phyloP scores from a whole-genome alignment of 2,888 invertebrate species.

The Spodoptera exigua region DNA sequence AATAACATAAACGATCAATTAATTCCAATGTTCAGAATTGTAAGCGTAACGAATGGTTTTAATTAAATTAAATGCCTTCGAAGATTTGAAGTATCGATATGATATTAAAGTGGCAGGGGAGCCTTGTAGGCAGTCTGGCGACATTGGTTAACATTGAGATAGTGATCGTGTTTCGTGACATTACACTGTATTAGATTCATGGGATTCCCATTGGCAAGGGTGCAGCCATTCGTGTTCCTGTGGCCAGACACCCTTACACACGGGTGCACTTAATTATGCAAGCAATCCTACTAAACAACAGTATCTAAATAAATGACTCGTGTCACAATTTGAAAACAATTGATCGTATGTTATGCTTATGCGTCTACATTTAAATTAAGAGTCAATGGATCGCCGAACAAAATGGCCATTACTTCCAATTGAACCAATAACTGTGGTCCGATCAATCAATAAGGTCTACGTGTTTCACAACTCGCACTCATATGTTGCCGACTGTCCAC shows the following conservation, averaged over 20 bases:
- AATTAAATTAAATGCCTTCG: conserved; percentile 30
- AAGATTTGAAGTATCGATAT: conserved; percentile 22
- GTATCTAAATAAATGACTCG: conserved; percentile 22
- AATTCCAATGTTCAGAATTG: no score
- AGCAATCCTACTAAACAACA: conserved; percentile 25
- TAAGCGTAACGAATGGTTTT: conserved; percentile 14
- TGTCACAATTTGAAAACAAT: conserved; percentile 45
- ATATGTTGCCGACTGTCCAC: neutral
- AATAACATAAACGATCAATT: no score
- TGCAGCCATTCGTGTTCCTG: conserved; percentile 21
- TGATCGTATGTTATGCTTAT: conserved; percentile 45
- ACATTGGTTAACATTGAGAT: conserved; percentile 32
- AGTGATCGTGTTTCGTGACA: conserved; percentile 37
- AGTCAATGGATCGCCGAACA: conserved; percentile 46
- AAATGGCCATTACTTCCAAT: conserved; percentile 52
- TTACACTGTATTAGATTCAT: conserved; percentile 36
- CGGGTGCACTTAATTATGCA: conserved; percentile 41
- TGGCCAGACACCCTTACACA: conserved; percentile 18
- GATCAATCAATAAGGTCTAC: conserved; percentile 52
- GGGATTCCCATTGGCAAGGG: conserved; percentile 44
- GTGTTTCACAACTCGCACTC: conserved; percentile 37
- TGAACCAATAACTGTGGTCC: conserved; percentile 49
- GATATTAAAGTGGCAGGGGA: conserved; percentile 27
- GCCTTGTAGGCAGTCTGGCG: conserved; percentile 28
- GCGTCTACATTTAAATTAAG: conserved; percentile 53